Evolutionary conservation across 1,140 invertebrate genomes (phyloP).

Genomic region (Apis dorsata): DNA sequence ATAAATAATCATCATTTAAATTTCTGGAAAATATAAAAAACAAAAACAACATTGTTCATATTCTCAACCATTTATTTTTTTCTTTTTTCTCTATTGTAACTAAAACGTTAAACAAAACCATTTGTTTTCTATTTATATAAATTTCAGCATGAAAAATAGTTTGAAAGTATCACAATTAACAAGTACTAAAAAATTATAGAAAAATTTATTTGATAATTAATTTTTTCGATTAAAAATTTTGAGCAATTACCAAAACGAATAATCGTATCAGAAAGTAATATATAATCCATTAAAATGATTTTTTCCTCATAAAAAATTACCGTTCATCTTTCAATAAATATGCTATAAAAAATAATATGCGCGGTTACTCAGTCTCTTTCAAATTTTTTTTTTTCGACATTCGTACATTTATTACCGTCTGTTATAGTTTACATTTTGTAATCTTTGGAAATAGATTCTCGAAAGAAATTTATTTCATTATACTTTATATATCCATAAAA

Average conservation of each 20-base stretch:
- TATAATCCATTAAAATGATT: constrained; percentile 3
- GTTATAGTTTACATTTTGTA: not conserved
- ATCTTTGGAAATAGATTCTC: not conserved
- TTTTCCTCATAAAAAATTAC: not conserved
- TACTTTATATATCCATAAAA: not conserved
- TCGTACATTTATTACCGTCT: constrained; percentile 32
- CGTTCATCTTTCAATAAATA: constrained; percentile 13
- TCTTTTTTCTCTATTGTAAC: constrained; percentile 48
- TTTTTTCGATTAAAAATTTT: constrained; percentile 29
- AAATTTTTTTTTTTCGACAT: not conserved
- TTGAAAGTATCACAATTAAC: constrained; percentile 39
- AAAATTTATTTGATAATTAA: not conserved
- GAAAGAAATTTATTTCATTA: constrained; percentile 4
- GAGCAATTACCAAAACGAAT: constrained; percentile 40
- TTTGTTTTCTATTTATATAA: constrained; percentile 45
- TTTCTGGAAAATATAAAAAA: not conserved
- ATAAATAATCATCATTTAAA: not conserved
- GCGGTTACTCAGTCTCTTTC: constrained; percentile 29
- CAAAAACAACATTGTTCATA: not conserved
- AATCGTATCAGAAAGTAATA: not conserved
- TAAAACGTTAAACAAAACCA: constrained; percentile 58
- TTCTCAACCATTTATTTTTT: constrained; percentile 63
- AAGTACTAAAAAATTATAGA: constrained; percentile 31
- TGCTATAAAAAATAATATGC: constrained; percentile 45
- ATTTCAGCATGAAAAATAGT: constrained; percentile 44